Percentiles rank a stretch among this genome's conserved stretches.
Evolutionary conservation across 2,113 vertebrate species (phyloP).

Genomic region (Pseudopipra pipra): DNA sequence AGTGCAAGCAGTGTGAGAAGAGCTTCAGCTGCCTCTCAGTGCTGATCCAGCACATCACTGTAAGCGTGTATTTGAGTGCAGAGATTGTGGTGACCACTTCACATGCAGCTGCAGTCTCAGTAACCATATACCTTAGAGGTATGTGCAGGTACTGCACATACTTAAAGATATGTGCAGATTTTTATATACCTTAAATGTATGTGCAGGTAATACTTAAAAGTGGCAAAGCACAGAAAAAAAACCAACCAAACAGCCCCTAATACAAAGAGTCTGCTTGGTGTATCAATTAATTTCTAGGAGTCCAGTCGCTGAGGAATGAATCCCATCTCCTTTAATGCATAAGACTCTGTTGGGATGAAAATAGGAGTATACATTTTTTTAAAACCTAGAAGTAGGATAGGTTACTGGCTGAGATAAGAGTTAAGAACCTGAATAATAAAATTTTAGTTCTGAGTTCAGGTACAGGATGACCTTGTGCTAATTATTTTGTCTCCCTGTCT

Average conservation of each 20-base stretch:
- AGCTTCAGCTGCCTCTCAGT: not conserved
- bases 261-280: not conserved
- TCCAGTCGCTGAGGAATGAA: not conserved
- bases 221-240: not conserved
- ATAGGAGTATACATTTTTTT: not conserved
- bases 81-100: not conserved
- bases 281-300: not conserved
- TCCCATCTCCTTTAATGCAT: not conserved
- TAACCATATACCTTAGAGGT: not conserved
- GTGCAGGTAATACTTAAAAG: not conserved
- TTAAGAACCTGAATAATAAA: not conserved
- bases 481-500: not conserved
- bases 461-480: not conserved
- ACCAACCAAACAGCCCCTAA: not conserved
- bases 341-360: not conserved
- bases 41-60: not conserved
- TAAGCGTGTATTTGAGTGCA: not conserved
- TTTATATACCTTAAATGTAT: not conserved
- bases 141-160: not conserved
- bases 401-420: not conserved
- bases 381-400: not conserved
- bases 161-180: not conserved
- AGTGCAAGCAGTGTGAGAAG: not conserved
- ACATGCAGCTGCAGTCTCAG: not conserved
- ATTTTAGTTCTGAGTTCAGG: not conserved